These are phyloP conservation scores for Leucophenga montana DNA, from an alignment of 2,888 invertebrate genomes.

Conservation along the genomic window DNA sequence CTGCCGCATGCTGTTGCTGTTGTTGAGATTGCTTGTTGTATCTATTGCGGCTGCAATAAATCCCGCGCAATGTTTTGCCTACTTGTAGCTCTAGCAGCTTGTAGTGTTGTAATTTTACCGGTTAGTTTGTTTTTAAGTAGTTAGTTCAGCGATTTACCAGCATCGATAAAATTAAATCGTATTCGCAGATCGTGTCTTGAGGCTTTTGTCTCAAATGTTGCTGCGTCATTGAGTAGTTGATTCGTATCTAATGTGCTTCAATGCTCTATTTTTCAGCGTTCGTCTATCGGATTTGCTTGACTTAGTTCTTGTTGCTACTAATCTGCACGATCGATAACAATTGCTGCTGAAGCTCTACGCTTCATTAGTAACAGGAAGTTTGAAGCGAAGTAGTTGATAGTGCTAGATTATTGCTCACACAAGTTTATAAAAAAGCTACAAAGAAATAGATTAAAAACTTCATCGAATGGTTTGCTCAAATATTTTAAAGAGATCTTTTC, in stretches of 20 bases:
- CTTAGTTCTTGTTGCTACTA: background rate
- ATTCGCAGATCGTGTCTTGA: conserved; percentile 50
- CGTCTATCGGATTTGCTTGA: background rate
- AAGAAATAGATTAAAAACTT: too few species aligned
- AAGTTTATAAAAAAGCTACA: too few species aligned
- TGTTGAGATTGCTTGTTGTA: conserved; percentile 34
- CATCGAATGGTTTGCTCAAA: too few species aligned
- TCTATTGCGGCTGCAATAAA: conserved; percentile 56
- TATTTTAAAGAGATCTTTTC: too few species aligned
- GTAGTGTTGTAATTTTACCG: conserved; percentile 37
- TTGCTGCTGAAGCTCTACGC: background rate
- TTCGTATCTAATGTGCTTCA: too few species aligned
- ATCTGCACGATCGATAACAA: background rate
- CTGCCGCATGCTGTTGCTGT: conserved; percentile 39
- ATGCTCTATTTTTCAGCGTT: background rate
- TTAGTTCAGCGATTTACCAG: conserved; percentile 44
- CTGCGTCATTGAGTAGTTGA: too few species aligned
- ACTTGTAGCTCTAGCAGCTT: conserved; percentile 24
- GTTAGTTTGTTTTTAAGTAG: conserved; percentile 36
- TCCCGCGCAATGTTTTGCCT: conserved; percentile 53
- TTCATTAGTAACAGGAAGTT: too few species aligned
- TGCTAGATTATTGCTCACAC: too few species aligned
- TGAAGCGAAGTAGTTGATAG: too few species aligned
- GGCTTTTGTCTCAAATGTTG: conserved; percentile 12
- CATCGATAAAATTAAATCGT: conserved; percentile 56